Evolutionary conservation across 2,113 vertebrate species (phyloP).

Genomic region (Mobula hypostoma): DNA sequence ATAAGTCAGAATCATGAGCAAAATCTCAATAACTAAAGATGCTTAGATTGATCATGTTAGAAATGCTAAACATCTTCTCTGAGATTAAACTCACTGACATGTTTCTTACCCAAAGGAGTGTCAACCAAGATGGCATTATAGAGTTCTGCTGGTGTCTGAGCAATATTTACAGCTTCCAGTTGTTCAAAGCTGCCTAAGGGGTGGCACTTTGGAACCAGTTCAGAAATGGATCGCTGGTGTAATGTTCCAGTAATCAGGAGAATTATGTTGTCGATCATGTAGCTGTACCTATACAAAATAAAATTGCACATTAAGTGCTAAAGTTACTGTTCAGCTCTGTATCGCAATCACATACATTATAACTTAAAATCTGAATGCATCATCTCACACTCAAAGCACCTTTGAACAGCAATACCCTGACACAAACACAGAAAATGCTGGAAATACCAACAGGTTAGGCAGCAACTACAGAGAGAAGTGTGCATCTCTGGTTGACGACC

Average conservation of each 20-base stretch:
- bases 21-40: background rate
- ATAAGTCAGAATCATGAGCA: background rate
- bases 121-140: constrained; percentile 98
- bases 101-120: constrained; percentile 78
- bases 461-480: no score
- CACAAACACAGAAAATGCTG: background rate
- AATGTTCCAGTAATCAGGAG: constrained; percentile 93
- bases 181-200: constrained; percentile 95
- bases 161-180: constrained; percentile 98
- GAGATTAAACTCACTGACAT: background rate
- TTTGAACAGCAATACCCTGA: background rate
- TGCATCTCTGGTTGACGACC: no score
- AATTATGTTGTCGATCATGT: constrained; percentile 98
- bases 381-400: background rate
- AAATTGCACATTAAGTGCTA: background rate
- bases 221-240: constrained; percentile 89
- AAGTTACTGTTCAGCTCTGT: background rate
- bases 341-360: background rate
- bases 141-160: constrained; percentile 92
- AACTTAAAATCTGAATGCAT: background rate
- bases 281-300: constrained; percentile 77
- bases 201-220: constrained; percentile 94
- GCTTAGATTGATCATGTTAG: background rate
- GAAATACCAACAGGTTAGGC: no score
- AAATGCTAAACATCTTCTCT: background rate